Base-by-base conservation (phyloP, 2,888 invertebrate species). In the Tetragonula carbonaria region DNA sequence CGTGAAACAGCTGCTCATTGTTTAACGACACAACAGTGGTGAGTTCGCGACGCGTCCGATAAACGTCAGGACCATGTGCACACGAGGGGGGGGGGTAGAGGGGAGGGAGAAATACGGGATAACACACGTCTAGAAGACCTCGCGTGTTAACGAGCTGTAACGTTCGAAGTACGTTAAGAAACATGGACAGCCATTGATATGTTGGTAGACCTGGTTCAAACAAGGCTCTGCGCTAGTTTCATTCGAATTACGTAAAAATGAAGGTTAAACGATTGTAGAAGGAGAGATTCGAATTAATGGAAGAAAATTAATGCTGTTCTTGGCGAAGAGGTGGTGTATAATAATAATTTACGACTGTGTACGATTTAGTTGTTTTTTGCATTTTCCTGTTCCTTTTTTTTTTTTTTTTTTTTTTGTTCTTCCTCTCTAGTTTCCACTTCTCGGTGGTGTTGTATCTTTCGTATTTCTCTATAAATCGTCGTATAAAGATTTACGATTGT, bases 11-110 rank as follows among this genome's bases (percentile, higher is more conserved):
- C 84, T 84, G 84, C 72, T 73, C 50, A 71, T 78, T 86, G 79
- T 86, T 87, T 82, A 83, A 79, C 87, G 78, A 83, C 74, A 81
- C 65, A 85, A 86, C 81, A 81, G 76, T 62, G 66, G 75, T n/a
- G 65, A 63, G 82, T 63, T 74, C 73, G 18, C 65, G 70, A 67
- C 71, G 65, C 66, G 53, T 13, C 59, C 71, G 84, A 83, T 85
- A 84, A 84, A 76, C 78, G 74, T 73, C 84, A 62, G 74, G 66
- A 70, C 57, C 63, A 80, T 70, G 76, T 62, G 74, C 66, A 14
- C 23, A 21, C 21, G 50, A 23, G 21, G 38, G 2, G 6, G 6
- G 38, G 51, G 50, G 21, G 55, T 28, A 28, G 28, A 28, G n/a
- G 66, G 33, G 70, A 53, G 57, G 21, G 16, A 28, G 62, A 28